Percentiles rank a stretch among this genome's conserved stretches.
Conservation (phyloP, 2,113 vertebrate species). For the Callaeas wilsoni region DNA sequence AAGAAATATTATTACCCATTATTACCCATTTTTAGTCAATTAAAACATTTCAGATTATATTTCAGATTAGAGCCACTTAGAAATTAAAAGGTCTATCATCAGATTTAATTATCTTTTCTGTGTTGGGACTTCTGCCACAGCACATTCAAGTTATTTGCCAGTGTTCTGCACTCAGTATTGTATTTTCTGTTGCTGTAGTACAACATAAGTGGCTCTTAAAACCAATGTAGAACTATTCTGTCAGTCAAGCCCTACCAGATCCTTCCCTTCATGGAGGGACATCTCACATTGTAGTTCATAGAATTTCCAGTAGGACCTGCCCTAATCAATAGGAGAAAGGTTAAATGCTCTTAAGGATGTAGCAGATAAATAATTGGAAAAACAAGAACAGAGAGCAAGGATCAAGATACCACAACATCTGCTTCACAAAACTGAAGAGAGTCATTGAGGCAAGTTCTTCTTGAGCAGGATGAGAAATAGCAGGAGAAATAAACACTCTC, state of each 20-base stretch:
- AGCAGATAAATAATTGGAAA: not conserved
- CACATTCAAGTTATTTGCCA: not conserved
- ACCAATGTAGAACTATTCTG: not conserved
- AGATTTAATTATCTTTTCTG: not conserved
- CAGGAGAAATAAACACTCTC: conserved; percentile 23
- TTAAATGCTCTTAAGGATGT: not conserved
- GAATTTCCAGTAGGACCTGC: not conserved
- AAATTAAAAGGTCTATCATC: not conserved
- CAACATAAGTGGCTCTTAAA: not conserved
- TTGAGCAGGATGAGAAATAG: conserved; percentile 15
- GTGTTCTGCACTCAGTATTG: not conserved
- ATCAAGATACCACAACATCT: not conserved
- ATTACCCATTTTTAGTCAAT: not conserved
- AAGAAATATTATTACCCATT: not conserved
- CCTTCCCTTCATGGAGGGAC: not conserved
- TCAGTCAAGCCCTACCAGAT: not conserved
- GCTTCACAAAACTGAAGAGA: not conserved
- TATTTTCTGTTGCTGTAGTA: not conserved
- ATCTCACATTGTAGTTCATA: not conserved
- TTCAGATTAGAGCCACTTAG: not conserved
- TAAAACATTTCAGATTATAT: not conserved
- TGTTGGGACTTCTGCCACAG: not conserved
- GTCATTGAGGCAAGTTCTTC: not conserved
- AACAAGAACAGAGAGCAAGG: not conserved
- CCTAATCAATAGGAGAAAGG: not conserved